Conservation (phyloP, 2,113 vertebrate genomes). For the Orthonyx spaldingii region DNA sequence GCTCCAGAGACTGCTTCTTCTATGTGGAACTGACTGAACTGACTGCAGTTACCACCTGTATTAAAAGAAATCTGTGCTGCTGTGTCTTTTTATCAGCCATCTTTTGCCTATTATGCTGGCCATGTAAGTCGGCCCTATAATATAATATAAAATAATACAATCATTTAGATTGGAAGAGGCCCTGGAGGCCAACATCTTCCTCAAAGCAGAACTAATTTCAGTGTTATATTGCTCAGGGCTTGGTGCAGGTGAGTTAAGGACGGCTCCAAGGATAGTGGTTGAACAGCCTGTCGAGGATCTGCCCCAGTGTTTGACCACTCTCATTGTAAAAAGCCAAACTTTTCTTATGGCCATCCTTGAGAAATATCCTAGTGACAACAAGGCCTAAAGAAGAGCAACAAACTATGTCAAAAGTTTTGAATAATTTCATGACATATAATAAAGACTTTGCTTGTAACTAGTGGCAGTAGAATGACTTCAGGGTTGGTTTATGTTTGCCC, state of each 20-base stretch:
- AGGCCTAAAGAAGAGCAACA: background rate
- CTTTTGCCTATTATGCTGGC: background rate
- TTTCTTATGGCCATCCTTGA: background rate
- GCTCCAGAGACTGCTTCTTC: background rate
- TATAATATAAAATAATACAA: background rate
- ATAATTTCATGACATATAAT: background rate
- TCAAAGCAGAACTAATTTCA: background rate
- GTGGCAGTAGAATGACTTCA: background rate
- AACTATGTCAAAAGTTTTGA: background rate
- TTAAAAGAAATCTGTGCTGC: background rate
- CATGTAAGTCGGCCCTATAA: rapidly evolving
- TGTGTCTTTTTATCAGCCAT: background rate
- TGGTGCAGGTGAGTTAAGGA: background rate
- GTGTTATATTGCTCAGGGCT: background rate
- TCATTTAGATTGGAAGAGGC: background rate
- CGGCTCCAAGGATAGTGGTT: background rate
- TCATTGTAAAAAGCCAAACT: background rate
- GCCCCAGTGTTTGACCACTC: background rate
- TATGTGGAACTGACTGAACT: background rate
- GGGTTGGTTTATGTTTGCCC: background rate
- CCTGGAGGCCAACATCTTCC: background rate
- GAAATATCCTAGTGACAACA: background rate
- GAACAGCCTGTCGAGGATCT: background rate
- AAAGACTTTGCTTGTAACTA: background rate
- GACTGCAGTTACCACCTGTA: background rate